A percentile compares a stretch with the other conserved stretches of the same genome.
These are phyloP conservation scores for Rotaria socialis DNA, from an alignment of 2,888 invertebrate genomes.

Conservation along the genomic window DNA sequence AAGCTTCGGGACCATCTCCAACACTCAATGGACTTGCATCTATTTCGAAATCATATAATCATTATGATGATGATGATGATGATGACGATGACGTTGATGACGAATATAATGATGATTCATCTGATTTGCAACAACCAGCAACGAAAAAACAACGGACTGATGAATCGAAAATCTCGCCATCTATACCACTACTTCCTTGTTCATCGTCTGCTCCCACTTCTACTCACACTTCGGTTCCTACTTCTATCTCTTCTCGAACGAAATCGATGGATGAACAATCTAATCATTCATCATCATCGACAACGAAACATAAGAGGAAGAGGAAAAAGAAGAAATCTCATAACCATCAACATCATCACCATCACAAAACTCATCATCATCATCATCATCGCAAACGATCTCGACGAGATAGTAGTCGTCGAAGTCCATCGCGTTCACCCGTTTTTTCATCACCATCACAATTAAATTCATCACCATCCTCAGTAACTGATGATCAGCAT, in stretches of 20 bases:
- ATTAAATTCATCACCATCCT: neutral
- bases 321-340: neutral
- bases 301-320: neutral
- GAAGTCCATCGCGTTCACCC: neutral
- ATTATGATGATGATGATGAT: constrained; percentile 8
- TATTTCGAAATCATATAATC: neutral
- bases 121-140: neutral
- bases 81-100: neutral
- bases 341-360: constrained; percentile 3
- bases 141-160: neutral
- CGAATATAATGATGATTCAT: neutral
- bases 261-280: neutral
- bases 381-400: neutral
- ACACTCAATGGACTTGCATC: constrained; percentile 1
- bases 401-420: neutral
- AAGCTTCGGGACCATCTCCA: neutral
- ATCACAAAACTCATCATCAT: neutral
- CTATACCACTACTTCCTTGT: neutral
- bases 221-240: neutral
- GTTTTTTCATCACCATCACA: neutral
- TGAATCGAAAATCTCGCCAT: neutral
- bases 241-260: neutral
- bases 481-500: neutral
- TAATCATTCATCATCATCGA: neutral
- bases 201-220: neutral